phyloP scores from a whole-genome alignment of 1,140 invertebrate species.

The Drosophila jambulina region DNA sequence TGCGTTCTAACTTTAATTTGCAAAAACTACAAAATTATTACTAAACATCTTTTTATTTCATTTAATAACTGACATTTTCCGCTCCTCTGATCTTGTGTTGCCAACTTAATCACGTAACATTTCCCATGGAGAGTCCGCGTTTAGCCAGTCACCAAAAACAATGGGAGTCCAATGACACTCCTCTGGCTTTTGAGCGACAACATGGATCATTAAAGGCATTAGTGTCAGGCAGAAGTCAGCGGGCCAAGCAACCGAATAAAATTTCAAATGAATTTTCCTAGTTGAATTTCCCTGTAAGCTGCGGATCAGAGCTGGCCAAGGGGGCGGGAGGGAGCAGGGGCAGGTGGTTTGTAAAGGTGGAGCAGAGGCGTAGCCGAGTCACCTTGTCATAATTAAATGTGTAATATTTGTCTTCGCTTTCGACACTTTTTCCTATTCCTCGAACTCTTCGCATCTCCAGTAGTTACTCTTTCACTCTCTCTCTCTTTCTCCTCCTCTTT shows the following conservation, averaged over 20 bases:
- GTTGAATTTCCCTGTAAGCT: conserved; percentile 41
- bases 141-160: conserved; percentile 46
- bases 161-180: conserved; percentile 48
- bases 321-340: neutral
- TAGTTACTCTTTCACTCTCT: conserved; percentile 3
- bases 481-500: neutral
- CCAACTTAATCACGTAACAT: conserved; percentile 21
- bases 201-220: conserved; percentile 54
- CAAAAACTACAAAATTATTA: conserved; percentile 6
- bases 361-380: conserved; percentile 31
- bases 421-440: conserved; percentile 59
- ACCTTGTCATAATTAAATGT: conserved; percentile 79
- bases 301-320: neutral
- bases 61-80: conserved; percentile 28
- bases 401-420: conserved; percentile 76
- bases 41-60: neutral
- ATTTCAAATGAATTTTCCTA: conserved; percentile 41
- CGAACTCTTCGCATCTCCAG: conserved; percentile 12
- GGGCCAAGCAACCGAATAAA: conserved; percentile 36
- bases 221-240: conserved; percentile 49
- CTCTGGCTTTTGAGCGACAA: conserved; percentile 42
- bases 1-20: neutral
- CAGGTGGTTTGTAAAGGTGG: conserved; percentile 2
- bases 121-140: conserved; percentile 30
- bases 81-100: conserved; percentile 12